A percentile compares a stretch with the other conserved stretches of the same genome.
Evolutionary conservation across 1,140 invertebrate species (phyloP).

Genomic region (Popillia japonica): DNA sequence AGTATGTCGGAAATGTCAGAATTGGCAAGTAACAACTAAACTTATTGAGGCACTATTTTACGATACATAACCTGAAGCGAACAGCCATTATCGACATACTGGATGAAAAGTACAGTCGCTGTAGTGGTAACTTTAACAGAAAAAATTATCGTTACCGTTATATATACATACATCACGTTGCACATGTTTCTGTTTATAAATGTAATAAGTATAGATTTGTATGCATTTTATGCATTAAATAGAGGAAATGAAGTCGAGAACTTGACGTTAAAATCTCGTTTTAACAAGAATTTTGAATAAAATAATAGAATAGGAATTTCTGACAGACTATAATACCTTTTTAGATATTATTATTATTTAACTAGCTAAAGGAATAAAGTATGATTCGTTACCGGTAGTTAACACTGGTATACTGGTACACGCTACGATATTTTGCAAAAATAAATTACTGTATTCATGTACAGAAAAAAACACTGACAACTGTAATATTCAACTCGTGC

Average conservation of each 20-base stretch:
- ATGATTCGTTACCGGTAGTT: too few species aligned
- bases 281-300: too few species aligned
- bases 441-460: too few species aligned
- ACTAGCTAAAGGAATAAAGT: too few species aligned
- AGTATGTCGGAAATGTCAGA: constrained; percentile 17
- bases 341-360: too few species aligned
- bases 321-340: too few species aligned
- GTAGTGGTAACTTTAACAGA: not conserved
- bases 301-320: too few species aligned
- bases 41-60: constrained; percentile 3
- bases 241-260: not conserved
- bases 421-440: too few species aligned
- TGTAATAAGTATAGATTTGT: not conserved
- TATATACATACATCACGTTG: not conserved
- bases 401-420: too few species aligned
- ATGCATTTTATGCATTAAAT: not conserved
- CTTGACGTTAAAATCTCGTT: too few species aligned
- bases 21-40: not conserved
- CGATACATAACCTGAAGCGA: not conserved
- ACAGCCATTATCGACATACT: not conserved
- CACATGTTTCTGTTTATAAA: not conserved
- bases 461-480: too few species aligned
- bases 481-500: too few species aligned
- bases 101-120: not conserved
- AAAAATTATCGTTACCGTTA: not conserved